Evolutionary conservation across 2,113 vertebrate species (phyloP).

Genomic region (Buteo buteo): DNA sequence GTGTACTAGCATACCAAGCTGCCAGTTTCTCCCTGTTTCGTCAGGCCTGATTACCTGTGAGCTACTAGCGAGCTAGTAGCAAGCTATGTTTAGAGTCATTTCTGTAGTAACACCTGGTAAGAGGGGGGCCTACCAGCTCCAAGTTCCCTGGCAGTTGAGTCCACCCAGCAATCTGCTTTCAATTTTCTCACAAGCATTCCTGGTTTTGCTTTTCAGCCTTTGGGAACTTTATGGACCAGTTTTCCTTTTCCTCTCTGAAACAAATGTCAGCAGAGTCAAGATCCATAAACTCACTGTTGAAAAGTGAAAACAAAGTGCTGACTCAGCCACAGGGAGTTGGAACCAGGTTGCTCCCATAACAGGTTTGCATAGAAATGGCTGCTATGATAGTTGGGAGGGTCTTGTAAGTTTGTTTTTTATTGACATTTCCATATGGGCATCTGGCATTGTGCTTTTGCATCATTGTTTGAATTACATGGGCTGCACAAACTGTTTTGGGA

Average conservation of each 20-base stretch:
- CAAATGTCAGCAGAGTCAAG: slow-evolving; percentile 20
- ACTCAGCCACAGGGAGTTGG: not conserved
- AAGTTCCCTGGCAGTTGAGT: not conserved
- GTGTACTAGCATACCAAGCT: not conserved
- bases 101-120: not conserved
- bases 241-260: slow-evolving; percentile 27
- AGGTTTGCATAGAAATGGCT: not conserved
- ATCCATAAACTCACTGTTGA: slow-evolving; percentile 40
- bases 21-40: not conserved
- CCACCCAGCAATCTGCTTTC: not conserved
- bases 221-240: slow-evolving; percentile 26
- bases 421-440: not conserved
- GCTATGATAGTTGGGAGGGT: not conserved
- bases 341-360: not conserved
- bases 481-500: not conserved
- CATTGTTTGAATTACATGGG: not conserved
- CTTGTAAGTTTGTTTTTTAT: not conserved
- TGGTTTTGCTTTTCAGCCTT: slow-evolving; percentile 23
- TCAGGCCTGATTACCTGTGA: not conserved
- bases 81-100: not conserved
- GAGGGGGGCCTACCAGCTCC: not conserved
- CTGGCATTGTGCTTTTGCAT: not conserved
- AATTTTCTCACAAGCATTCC: slow-evolving; percentile 12
- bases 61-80: not conserved
- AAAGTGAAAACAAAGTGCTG: slow-evolving; percentile 42